Evolutionary conservation across 2,888 invertebrate species (phyloP), one percentile per base, ranked within the genome.

Genomic region (Ornithoptera priamus): DNA sequence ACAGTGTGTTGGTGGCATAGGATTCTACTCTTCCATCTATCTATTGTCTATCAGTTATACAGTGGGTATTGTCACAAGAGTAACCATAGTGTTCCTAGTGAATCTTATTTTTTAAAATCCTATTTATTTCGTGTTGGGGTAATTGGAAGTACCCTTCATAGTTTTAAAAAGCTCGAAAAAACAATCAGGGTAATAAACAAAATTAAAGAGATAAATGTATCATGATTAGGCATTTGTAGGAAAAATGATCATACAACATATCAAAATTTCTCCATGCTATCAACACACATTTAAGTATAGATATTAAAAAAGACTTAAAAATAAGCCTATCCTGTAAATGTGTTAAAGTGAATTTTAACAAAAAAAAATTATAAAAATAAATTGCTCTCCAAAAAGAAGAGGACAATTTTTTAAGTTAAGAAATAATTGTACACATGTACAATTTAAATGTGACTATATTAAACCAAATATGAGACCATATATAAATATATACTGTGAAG

Each of bases 271-370:
- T 76, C 78, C 79, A 83, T 80, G 82, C 82, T 81, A 84, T 83
- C 82, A 82, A 82, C 80, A 83, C 81, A 79, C 78, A 22, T 67
- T 73, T 73, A 77, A 77, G 73, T 76, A 76, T 82, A 81, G 77
- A 80, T 80, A 82, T 79, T 76, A 75, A 83, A 80, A 85, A 87
- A 87, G 85, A 88, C 88, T 85, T 82, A 76, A 12, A 53, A n/a
- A 78, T 81, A 81, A 78, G 74, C 63, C 60, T 70, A 70, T 50
- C 73, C 77, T 81, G 80, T 83, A 81, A 81, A 82, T 81, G 79
- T 78, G 77, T 79, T 80, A 77, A 70, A 81, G 84, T 88, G 84
- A 88, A 85, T 84, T 80, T 82, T 80, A 74, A 72, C 67, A 71
- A 80, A 75, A 72, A 71, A 67, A 68, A 71, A 59, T 64, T 69